Conservation (phyloP, 2,113 vertebrate species). For the Larimichthys polyactis region DNA sequence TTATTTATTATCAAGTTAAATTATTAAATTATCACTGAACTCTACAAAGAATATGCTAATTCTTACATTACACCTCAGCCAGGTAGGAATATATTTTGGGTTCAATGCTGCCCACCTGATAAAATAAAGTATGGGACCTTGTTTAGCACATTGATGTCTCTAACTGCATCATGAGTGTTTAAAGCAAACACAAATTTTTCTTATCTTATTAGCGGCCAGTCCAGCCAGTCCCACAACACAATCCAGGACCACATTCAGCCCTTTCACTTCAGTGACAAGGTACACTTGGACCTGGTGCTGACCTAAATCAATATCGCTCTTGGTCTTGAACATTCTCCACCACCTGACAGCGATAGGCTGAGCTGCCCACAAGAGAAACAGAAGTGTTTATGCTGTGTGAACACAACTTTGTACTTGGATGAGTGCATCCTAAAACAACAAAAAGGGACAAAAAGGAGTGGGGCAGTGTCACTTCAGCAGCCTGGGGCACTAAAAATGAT, state of each 20-base stretch:
- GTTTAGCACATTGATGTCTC: background rate
- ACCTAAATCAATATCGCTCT: constrained; percentile 2
- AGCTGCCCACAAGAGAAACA: background rate
- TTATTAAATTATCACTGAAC: background rate
- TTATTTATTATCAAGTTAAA: background rate
- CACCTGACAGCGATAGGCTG: background rate
- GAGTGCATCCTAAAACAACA: background rate
- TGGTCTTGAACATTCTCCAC: background rate
- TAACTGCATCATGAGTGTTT: background rate
- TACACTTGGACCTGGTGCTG: background rate
- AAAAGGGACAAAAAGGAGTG: background rate
- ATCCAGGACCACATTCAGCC: background rate
- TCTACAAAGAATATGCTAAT: background rate
- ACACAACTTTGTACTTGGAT: background rate
- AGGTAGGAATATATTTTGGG: background rate
- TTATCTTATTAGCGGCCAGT: background rate
- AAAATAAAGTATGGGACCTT: background rate
- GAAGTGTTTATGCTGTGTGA: background rate
- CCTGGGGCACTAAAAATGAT: background rate
- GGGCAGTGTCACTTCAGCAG: background rate
- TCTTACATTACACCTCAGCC: background rate
- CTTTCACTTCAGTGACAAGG: background rate
- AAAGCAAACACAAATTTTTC: background rate
- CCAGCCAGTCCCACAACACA: background rate
- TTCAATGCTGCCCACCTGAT: background rate